phyloP scores from a whole-genome alignment of 2,113 vertebrate species.

The Solea senegalensis region DNA sequence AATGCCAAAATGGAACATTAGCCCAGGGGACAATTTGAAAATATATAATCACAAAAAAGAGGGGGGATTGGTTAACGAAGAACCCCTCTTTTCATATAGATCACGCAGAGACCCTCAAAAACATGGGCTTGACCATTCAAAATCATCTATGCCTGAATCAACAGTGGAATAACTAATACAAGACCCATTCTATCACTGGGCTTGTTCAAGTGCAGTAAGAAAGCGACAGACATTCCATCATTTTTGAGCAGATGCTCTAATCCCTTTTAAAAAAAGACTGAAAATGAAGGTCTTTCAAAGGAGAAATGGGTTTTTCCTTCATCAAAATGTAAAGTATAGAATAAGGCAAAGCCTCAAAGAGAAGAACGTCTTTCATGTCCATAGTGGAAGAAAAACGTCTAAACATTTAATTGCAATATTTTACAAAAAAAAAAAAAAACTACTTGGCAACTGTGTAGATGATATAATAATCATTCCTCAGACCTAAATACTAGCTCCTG shows the following conservation, averaged over 20 bases:
- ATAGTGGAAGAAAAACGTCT: conserved; percentile 52
- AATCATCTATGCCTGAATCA: conserved; percentile 70
- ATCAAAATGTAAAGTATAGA: conserved; percentile 66
- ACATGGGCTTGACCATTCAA: conserved; percentile 70
- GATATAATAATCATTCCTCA: conserved; percentile 25
- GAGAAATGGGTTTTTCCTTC: conserved; percentile 70
- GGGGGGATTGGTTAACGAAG: conserved; percentile 86
- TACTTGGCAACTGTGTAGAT: conserved; percentile 9
- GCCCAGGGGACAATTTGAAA: conserved; percentile 98
- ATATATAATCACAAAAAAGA: conserved; percentile 96
- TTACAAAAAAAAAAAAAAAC: conserved; percentile 1
- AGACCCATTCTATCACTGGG: conserved; percentile 74
- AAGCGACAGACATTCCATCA: conserved; percentile 73
- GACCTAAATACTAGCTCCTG: conserved; percentile 25
- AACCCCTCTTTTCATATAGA: conserved; percentile 68
- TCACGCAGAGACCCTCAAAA: conserved; percentile 87
- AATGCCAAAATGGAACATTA: conserved; percentile 99
- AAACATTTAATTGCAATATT: conserved; percentile 55
- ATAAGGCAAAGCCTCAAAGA: conserved; percentile 52
- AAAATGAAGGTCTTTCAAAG: conserved; percentile 74
- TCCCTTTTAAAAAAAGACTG: conserved; percentile 73
- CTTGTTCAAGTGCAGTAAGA: conserved; percentile 76
- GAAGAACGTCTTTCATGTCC: conserved; percentile 56
- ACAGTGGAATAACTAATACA: conserved; percentile 77
- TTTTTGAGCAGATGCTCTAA: conserved; percentile 69